Percentiles rank a stretch among this genome's conserved stretches.
Evolutionary conservation across 2,797 vertebrate species (phyloP).

Genomic region (Chloroceryle inda): DNA sequence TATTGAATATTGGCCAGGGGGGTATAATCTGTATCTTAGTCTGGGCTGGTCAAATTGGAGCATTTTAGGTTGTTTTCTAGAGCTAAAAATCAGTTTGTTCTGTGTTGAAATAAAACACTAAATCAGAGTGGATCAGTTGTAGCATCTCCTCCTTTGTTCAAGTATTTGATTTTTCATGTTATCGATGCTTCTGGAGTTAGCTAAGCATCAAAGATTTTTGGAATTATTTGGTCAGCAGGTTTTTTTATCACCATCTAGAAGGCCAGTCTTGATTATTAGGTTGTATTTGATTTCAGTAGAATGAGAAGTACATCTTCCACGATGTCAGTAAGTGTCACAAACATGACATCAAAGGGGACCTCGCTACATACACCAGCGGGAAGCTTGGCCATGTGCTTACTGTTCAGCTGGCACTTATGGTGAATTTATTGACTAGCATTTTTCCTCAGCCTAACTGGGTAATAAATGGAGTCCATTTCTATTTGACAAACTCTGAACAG

Average conservation of each 20-base stretch:
- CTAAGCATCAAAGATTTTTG: not conserved
- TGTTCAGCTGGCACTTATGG: not conserved
- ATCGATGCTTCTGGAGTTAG: not conserved
- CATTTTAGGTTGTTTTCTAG: not conserved
- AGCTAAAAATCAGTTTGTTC: not conserved
- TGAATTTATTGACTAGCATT: not conserved
- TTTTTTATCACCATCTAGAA: not conserved
- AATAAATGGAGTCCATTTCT: not conserved
- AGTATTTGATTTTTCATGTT: not conserved
- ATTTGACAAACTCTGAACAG: not conserved
- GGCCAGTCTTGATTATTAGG: not conserved
- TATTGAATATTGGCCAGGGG: not conserved
- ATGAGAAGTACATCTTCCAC: not conserved
- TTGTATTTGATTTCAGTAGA: not conserved
- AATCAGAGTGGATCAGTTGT: not conserved
- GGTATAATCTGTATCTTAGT: not conserved
- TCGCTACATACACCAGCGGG: accelerated
- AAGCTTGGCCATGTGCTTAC: accelerated
- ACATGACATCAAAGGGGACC: accelerated
- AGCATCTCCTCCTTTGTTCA: not conserved
- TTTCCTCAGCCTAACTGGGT: not conserved
- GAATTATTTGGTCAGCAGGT: not conserved
- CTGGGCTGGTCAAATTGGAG: not conserved
- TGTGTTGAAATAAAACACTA: not conserved
- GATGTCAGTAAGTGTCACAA: not conserved